These are phyloP conservation scores for Karalla daura DNA, from an alignment of 2,797 vertebrate genomes.

Conservation along the genomic window DNA sequence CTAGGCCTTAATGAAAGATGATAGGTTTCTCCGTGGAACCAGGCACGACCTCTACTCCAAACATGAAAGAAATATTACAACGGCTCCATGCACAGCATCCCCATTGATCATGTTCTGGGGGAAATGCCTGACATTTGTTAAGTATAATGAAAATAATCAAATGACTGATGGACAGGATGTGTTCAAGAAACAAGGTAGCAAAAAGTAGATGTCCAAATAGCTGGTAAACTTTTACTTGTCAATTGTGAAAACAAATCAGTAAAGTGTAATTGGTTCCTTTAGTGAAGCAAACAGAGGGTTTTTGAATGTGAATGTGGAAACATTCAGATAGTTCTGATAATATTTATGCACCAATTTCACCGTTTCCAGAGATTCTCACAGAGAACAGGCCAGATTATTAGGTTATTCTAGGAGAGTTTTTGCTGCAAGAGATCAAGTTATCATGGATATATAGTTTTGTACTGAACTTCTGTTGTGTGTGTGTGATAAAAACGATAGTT, in stretches of 20 bases:
- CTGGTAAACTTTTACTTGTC: conserved; percentile 9
- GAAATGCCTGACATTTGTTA: conserved; percentile 73
- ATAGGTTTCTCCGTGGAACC: conserved; percentile 71
- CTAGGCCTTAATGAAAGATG: conserved; percentile 78
- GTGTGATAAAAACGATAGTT: too few relatives aligned
- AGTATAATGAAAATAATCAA: conserved; percentile 61
- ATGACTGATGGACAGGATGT: conserved; percentile 62
- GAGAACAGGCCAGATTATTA: too few relatives aligned
- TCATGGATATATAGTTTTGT: too few relatives aligned
- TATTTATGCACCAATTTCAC: not conserved
- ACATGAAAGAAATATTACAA: conserved; percentile 66
- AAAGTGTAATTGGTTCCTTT: conserved; percentile 15
- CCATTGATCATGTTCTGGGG: conserved; percentile 69
- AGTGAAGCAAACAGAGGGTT: conserved; percentile 10
- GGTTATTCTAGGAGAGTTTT: not conserved
- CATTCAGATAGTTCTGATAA: not conserved
- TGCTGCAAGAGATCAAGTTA: not conserved
- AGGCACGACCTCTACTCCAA: conserved; percentile 62
- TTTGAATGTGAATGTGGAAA: not conserved
- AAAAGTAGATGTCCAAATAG: conserved; percentile 28
- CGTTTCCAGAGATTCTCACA: too few relatives aligned
- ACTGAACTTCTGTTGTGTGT: not conserved
- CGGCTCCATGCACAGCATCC: conserved; percentile 52
- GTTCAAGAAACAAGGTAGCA: conserved; percentile 14
- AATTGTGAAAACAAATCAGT: not conserved